Conservation (phyloP, 2,113 vertebrate genomes). For the Mormoops blainvillei region DNA sequence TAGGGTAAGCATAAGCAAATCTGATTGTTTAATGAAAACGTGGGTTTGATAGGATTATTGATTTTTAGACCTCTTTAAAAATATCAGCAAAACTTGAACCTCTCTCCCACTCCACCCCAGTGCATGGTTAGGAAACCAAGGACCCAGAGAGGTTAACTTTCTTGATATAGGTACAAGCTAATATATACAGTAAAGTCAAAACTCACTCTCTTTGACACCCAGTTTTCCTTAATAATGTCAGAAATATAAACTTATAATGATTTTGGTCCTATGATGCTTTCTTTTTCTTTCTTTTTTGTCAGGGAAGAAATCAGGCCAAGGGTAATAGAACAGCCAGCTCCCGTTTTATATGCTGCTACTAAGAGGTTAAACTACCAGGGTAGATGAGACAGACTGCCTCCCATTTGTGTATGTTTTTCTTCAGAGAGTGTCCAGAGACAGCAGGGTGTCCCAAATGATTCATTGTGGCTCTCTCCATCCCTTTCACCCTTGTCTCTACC, state of each 20-base stretch:
- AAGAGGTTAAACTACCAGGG: neutral
- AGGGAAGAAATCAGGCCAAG: neutral
- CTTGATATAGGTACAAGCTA: neutral
- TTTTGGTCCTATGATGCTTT: neutral
- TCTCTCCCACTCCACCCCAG: neutral
- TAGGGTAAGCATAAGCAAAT: neutral
- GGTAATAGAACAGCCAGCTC: neutral
- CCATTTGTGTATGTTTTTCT: neutral
- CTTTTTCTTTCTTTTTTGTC: neutral
- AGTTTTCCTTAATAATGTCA: neutral
- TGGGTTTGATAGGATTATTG: neutral
- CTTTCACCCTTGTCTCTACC: neutral
- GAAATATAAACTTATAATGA: neutral
- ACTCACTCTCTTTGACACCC: neutral
- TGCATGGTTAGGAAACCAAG: neutral
- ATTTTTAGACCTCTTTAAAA: neutral
- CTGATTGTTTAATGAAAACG: neutral
- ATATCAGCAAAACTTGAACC: neutral
- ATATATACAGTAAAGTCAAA: neutral
- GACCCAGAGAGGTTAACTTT: neutral
- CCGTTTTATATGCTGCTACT: neutral
- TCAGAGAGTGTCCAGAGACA: neutral
- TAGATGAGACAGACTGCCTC: neutral
- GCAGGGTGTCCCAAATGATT: slow-evolving; percentile 2
- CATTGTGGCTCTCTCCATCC: neutral